phyloP scores from a whole-genome alignment of 2,797 vertebrate genomes.

The Otolemur crassicaudatus region DNA sequence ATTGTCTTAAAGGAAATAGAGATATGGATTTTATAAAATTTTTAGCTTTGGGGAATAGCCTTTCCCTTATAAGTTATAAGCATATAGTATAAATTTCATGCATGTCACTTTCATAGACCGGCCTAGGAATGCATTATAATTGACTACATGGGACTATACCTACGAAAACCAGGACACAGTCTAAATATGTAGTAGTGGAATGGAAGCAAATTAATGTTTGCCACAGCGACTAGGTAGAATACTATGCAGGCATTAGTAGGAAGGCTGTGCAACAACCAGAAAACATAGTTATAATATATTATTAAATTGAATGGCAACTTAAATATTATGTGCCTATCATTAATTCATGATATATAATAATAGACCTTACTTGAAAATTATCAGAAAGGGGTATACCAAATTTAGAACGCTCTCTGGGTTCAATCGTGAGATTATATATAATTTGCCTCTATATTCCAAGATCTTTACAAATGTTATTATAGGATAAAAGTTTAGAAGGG shows the following conservation, averaged over 20 bases:
- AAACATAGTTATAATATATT: conserved; percentile 19
- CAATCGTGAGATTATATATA: neutral
- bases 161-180: neutral
- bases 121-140: neutral
- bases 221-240: neutral
- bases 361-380: conserved; percentile 10
- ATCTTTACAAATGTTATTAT: neutral
- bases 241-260: neutral
- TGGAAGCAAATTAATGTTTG: neutral
- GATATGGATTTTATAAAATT: neutral
- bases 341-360: conserved; percentile 12
- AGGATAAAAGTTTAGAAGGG: neutral
- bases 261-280: neutral
- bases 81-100: conserved; percentile 8
- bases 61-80: conserved; percentile 15
- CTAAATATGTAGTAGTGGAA: neutral
- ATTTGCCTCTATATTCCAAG: neutral
- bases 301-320: conserved; percentile 37
- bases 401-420: neutral
- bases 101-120: neutral
- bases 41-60: neutral
- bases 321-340: neutral
- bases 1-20: conserved; percentile 35
- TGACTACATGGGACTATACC: neutral
- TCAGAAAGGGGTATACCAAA: neutral